Evolutionary conservation across 2,113 vertebrate species (phyloP), one percentile per base, ranked within the genome.

Genomic region (Caretta caretta): DNA sequence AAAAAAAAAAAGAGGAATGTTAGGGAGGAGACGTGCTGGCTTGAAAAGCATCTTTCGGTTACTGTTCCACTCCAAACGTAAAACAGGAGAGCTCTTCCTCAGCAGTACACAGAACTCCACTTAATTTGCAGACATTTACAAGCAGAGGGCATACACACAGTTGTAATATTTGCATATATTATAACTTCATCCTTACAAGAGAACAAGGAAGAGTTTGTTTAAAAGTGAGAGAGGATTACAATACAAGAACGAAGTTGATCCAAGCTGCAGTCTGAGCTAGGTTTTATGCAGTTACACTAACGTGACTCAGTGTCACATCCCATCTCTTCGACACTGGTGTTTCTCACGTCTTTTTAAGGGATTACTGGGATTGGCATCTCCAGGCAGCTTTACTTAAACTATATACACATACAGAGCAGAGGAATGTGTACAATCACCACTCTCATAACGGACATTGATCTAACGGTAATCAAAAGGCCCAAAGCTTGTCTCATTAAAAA

Each of bases 241-340:
- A 65, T 50, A 13, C 8, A 0, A 38, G n/a, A 72, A 38, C 4
- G 1, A 76, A 25, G 0, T 29, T 24, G 57, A 14, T 25, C 7
- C 35, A 54, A 25, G 51, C 51, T 46, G n/a, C 46, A 7, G 38
- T 54, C 50, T 6, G 7, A 46, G n/a, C 24, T 1, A 2, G 1
- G 42, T 22, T 80, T 6, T 22, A 12, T 13, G 5, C 25, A 11
- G 25, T 1, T 3, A 0, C 10, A 22, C 1, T 5, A 1, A 19
- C 38, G 17, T 29, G 75, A 48, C 38, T 14, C 65, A 72, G 6
- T 6, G 20, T 76, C 17, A 20, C 22, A 42, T 10, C n/a, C 38
- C 19, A 75, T 2, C 65, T 22, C 42, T 48, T 27, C 1, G 5
- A 7, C 35, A 4, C 22, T 9, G 0, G 42, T 6, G 50, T 46